Evolutionary conservation across 2,797 vertebrate species (phyloP).

Genomic region (Bradypus variegatus): DNA sequence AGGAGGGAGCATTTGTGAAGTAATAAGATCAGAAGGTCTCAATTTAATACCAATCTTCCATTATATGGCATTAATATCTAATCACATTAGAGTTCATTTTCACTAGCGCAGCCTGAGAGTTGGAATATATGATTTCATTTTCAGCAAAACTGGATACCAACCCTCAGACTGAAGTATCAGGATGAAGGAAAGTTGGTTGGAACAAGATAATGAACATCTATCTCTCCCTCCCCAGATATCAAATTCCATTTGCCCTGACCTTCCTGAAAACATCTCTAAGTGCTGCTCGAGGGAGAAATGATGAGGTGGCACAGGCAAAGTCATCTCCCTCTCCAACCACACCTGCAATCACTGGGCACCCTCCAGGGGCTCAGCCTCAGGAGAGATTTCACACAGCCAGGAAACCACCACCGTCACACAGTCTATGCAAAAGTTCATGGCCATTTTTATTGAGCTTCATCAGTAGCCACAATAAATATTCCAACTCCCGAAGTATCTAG

Average conservation of each 20-base stretch:
- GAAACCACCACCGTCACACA: accelerated
- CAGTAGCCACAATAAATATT: neutral
- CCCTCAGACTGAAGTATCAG: slow-evolving; percentile 10
- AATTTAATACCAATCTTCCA: slow-evolving; percentile 45
- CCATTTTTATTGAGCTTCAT: neutral
- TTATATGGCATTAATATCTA: slow-evolving; percentile 53
- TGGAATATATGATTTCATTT: slow-evolving; percentile 56
- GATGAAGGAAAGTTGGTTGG: slow-evolving; percentile 24
- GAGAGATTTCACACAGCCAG: neutral
- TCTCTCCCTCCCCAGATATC: neutral
- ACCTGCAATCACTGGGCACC: neutral
- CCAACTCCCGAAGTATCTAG: accelerated
- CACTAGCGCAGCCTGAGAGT: slow-evolving; percentile 54
- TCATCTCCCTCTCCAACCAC: neutral
- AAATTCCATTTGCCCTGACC: neutral
- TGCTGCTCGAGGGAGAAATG: neutral
- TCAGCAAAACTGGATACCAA: slow-evolving; percentile 47
- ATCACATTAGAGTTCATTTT: slow-evolving; percentile 60
- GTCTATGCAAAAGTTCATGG: neutral
- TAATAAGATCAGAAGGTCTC: slow-evolving; percentile 52
- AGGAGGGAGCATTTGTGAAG: slow-evolving; percentile 9
- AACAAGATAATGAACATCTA: neutral
- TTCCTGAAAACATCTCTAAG: neutral
- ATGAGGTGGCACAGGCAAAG: neutral
- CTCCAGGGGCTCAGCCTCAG: neutral